Percentiles rank a stretch among this genome's conserved stretches.
phyloP scores from a whole-genome alignment of 2,113 vertebrate genomes.

The Sebastes fasciatus region DNA sequence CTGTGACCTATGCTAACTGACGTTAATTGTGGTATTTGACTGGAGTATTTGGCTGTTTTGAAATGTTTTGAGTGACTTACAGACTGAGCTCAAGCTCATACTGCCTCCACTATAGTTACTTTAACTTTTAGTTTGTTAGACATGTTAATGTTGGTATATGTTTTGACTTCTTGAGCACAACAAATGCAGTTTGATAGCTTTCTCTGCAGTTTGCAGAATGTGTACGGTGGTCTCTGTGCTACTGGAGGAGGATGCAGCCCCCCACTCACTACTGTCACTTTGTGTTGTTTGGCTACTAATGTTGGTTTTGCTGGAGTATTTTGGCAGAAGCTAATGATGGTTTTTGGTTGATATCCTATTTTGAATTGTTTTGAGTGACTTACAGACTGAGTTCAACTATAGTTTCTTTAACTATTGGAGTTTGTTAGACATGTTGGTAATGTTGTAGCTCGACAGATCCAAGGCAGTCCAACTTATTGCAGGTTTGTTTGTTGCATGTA shows the following conservation, averaged over 20 bases:
- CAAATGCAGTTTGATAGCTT: no score
- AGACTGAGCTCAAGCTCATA: no score
- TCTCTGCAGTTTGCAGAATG: slow-evolving; percentile 24
- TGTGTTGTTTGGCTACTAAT: no score
- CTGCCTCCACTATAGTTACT: background rate
- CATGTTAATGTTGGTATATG: background rate
- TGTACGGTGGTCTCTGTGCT: slow-evolving; percentile 51
- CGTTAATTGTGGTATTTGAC: no score
- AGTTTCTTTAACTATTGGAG: background rate
- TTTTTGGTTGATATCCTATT: slow-evolving; percentile 30
- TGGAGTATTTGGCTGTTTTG: no score
- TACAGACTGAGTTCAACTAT: background rate
- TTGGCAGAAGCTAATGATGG: background rate
- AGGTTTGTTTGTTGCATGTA: slow-evolving; percentile 36
- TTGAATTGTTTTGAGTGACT: slow-evolving; percentile 48
- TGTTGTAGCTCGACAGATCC: background rate
- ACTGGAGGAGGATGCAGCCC: slow-evolving; percentile 56
- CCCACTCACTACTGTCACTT: slow-evolving; percentile 23
- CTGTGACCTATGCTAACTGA: no score
- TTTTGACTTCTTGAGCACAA: background rate
- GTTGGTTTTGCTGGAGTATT: background rate
- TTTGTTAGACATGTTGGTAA: background rate
- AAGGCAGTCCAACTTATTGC: background rate
- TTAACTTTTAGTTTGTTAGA: slow-evolving; percentile 10
- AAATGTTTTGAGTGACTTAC: no score